phyloP scores from a whole-genome alignment of 2,113 vertebrate species.

The Chaetodon trifascialis region DNA sequence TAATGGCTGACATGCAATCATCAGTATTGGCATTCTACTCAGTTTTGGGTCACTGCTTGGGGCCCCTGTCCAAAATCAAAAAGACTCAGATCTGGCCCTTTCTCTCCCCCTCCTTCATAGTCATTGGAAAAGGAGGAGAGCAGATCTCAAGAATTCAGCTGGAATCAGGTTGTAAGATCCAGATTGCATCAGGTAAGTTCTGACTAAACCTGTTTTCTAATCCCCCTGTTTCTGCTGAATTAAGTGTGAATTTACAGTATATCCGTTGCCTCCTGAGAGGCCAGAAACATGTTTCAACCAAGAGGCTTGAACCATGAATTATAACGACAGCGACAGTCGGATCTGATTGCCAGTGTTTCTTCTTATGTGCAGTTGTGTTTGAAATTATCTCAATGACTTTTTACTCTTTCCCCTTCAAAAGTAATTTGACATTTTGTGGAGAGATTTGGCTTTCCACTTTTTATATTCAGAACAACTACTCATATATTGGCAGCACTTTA shows the following conservation, averaged over 20 bases:
- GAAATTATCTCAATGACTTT: neutral
- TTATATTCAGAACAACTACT: neutral
- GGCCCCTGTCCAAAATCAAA: conserved; percentile 30
- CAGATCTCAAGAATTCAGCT: conserved; percentile 99
- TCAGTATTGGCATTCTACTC: conserved; percentile 54
- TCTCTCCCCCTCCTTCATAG: conserved; percentile 78
- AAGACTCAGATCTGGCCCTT: conserved; percentile 8
- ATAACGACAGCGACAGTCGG: neutral
- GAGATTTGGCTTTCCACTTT: neutral
- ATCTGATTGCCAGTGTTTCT: neutral
- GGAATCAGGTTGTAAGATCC: conserved; percentile 99
- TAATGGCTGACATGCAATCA: conserved; percentile 50
- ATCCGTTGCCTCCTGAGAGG: neutral
- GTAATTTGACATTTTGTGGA: neutral
- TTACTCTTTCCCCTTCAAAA: neutral
- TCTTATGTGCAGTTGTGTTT: neutral
- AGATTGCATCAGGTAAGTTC: conserved; percentile 94
- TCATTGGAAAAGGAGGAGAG: conserved; percentile 98
- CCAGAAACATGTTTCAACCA: neutral
- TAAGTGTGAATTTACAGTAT: neutral
- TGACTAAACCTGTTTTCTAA: neutral
- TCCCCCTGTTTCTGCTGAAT: neutral
- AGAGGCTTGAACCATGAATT: neutral
- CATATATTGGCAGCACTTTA: neutral
- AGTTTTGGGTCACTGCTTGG: conserved; percentile 42